These are phyloP conservation scores for Henicopernis longicauda DNA, from an alignment of 2,113 vertebrate genomes.

Conservation along the genomic window DNA sequence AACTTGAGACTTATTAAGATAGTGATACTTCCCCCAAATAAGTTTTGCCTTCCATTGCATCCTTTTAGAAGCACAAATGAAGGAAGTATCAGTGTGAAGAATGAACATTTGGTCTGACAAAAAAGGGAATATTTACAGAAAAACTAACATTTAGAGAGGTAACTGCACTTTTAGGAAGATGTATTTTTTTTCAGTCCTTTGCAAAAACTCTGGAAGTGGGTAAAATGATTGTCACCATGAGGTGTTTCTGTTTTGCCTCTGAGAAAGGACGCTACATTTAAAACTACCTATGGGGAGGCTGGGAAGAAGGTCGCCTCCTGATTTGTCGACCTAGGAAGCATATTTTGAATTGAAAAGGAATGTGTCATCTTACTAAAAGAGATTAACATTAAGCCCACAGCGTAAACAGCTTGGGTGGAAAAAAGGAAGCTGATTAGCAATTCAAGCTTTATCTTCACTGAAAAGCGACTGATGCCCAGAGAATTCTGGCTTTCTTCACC, in stretches of 20 bases:
- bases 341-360: constrained; percentile 73
- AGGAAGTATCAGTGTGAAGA: neutral
- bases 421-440: constrained; percentile 80
- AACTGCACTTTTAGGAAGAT: constrained; percentile 4
- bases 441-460: constrained; percentile 74
- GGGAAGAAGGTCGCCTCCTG: neutral
- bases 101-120: neutral
- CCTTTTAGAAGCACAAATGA: constrained; percentile 6
- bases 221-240: constrained; percentile 13
- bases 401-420: constrained; percentile 70
- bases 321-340: constrained; percentile 54
- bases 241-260: neutral
- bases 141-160: constrained; percentile 1
- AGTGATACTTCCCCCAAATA: neutral
- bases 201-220: neutral
- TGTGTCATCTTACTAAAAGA: constrained; percentile 59
- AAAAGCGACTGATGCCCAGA: constrained; percentile 69
- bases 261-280: constrained; percentile 39
- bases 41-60: neutral
- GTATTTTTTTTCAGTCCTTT: neutral
- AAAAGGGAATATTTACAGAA: neutral
- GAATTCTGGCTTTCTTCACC: constrained; percentile 72
- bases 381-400: constrained; percentile 66
- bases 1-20: neutral
- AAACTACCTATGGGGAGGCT: constrained; percentile 41